Percentiles rank a stretch among this genome's conserved stretches.
Evolutionary conservation across 2,797 vertebrate species (phyloP).

Genomic region (Urophycis tenuis): DNA sequence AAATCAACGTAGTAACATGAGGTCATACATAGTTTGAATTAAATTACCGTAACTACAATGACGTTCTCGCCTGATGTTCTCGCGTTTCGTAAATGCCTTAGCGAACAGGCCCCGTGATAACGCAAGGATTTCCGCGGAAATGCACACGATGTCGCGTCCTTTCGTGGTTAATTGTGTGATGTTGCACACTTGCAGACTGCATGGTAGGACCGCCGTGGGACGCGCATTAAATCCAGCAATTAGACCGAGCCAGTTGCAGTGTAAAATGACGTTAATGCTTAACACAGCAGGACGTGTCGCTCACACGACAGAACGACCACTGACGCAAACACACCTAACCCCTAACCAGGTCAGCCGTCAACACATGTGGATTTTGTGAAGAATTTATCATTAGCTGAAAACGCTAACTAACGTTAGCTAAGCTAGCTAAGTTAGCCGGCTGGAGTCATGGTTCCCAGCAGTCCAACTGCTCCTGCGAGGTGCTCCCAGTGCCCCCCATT

Average conservation of each 20-base stretch:
- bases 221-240: constrained; percentile 50
- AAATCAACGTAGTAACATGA: too few species aligned
- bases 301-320: background rate
- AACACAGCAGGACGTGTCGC: background rate
- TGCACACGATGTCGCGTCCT: background rate
- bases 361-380: background rate
- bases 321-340: background rate
- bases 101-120: background rate
- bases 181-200: background rate
- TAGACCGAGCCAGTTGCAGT: constrained; percentile 58
- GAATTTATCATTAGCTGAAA: constrained; percentile 33
- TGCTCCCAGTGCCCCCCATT: background rate
- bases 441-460: constrained; percentile 49
- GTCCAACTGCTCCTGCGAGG: background rate
- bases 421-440: constrained; percentile 59
- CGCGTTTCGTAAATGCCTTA: background rate
- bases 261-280: background rate
- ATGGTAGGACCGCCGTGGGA: constrained; percentile 6
- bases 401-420: constrained; percentile 46
- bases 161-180: background rate
- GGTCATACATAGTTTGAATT: background rate
- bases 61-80: background rate
- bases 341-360: background rate
- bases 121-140: background rate
- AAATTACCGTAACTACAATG: background rate